Conservation (phyloP, 2,797 vertebrate genomes). For the Amblyraja radiata region DNA sequence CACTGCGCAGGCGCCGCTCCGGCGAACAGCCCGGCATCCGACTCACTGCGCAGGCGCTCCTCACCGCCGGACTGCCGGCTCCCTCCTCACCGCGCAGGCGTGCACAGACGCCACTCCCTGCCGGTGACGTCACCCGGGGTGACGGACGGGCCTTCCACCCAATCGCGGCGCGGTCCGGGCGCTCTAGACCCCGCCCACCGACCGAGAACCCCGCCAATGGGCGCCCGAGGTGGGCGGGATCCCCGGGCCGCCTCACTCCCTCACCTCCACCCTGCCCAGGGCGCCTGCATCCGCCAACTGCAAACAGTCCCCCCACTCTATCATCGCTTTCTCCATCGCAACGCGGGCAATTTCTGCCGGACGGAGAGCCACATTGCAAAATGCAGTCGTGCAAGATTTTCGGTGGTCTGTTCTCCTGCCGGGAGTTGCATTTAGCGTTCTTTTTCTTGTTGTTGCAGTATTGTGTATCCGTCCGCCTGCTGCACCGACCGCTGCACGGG, state of each 20-base stretch:
- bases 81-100: background rate
- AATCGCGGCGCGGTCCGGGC: accelerated
- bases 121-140: too few relatives aligned
- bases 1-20: too few relatives aligned
- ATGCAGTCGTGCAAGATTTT: background rate
- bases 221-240: background rate
- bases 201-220: background rate
- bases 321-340: too few relatives aligned
- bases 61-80: background rate
- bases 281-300: background rate
- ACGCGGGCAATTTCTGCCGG: background rate
- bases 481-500: background rate
- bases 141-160: background rate
- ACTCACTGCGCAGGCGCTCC: background rate
- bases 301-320: background rate
- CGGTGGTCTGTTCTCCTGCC: too few relatives aligned
- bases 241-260: background rate
- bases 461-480: background rate
- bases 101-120: too few relatives aligned
- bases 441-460: background rate
- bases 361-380: accelerated
- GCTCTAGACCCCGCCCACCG: background rate
- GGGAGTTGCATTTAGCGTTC: background rate
- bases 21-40: background rate
- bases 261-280: background rate